Evolutionary conservation across 2,888 invertebrate species (phyloP), one percentile per base, ranked within the genome.

Genomic region (Eupithecia pulchellata): DNA sequence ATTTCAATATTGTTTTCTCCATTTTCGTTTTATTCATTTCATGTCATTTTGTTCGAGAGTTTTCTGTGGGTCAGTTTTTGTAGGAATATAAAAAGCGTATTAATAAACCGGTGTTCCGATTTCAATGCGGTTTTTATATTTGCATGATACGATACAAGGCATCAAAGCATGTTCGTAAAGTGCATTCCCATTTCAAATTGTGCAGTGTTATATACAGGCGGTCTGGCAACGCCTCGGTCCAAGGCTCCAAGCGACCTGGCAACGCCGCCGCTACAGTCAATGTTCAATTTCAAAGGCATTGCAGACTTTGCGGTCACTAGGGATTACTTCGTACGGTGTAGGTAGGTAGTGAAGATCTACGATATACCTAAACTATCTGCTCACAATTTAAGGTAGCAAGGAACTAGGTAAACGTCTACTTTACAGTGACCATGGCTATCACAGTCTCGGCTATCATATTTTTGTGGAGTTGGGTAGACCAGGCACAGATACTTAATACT

Each of bases 201-300:
- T 55, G 71, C 68, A 64, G 64, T 64, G 68, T 74, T 75, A 68
- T 62, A 60, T 65, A 66, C 63, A 32, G 58, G 69, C 76, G 77
- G 64, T 34, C 72, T 76, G 78, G 77, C 79, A 79, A 76, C 78
- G 72, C 60, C 78, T 72, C 77, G 71, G 57, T 65, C 63, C 36
- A 39, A 61, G 66, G 11, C 60, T 30, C n/a, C 17, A 32, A n/a
- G 60, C 55, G 65, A 61, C 32, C 67, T 77, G 77, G 77, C 78
- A 78, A 77, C 75, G 75, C 64, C 75, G 75, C 77, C 47, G 0
- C 68, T 55, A 61, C 72, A 71, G 66, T 65, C 64, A 68, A 42
- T 71, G 72, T 74, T 66, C 39, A 69, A 69, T 73, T 69, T 73
- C 73, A 73, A 69, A 73, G 73, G 73, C 73, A 73, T 69, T 73